Percentiles rank a stretch among this genome's conserved stretches.
Conservation (phyloP, 2,888 invertebrate genomes). For the Chrysopilus asiliformis region DNA sequence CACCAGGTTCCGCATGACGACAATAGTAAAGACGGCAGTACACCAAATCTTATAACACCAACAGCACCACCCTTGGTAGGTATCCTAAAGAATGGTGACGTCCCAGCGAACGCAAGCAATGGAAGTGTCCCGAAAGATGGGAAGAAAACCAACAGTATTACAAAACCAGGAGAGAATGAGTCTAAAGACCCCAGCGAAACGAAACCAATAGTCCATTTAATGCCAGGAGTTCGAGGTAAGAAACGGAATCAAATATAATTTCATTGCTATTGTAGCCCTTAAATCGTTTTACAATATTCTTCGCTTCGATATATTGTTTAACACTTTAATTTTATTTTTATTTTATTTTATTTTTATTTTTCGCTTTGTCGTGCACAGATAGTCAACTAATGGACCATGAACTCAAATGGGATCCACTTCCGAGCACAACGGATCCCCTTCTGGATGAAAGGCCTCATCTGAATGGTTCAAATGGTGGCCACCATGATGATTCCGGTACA, state of each 20-base stretch:
- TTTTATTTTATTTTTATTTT: no score
- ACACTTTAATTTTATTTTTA: no score
- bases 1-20: slow-evolving; percentile 34
- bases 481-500: slow-evolving; percentile 16
- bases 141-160: slow-evolving; percentile 18
- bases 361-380: no score
- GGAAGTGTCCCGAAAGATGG: slow-evolving; percentile 20
- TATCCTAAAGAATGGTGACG: slow-evolving; percentile 34
- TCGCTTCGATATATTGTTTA: no score
- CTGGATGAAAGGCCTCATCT: slow-evolving; percentile 24
- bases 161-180: slow-evolving; percentile 1
- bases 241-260: no score
- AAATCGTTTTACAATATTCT: neutral
- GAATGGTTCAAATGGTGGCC: slow-evolving; percentile 1
- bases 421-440: slow-evolving; percentile 33
- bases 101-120: slow-evolving; percentile 20
- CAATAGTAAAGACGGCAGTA: neutral
- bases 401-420: slow-evolving; percentile 43
- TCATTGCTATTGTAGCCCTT: no score
- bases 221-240: slow-evolving; percentile 42
- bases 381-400: slow-evolving; percentile 40
- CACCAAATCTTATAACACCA: no score
- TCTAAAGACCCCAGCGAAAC: slow-evolving; percentile 4
- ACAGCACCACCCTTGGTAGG: slow-evolving; percentile 27
- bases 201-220: slow-evolving; percentile 14